Evolutionary conservation across 2,888 invertebrate genomes (phyloP).

Genomic region (Synergus umbraculus): DNA sequence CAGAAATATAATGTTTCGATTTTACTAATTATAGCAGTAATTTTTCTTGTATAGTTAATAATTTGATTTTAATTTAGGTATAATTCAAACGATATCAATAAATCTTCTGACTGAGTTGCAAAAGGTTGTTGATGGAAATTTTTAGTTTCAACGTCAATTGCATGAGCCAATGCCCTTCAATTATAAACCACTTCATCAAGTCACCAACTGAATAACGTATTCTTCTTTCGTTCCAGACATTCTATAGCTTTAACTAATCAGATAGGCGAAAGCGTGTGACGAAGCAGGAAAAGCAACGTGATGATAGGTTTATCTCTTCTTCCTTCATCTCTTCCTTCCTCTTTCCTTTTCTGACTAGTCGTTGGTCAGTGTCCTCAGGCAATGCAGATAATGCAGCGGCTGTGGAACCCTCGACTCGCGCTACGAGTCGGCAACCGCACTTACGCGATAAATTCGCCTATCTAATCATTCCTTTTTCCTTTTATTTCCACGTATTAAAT

Average conservation of each 20-base stretch:
- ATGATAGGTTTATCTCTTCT: slow-evolving; percentile 36
- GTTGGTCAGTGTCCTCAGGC: slow-evolving; percentile 39
- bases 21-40: not conserved
- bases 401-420: slow-evolving; percentile 43
- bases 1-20: not conserved
- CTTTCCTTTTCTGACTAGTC: slow-evolving; percentile 31
- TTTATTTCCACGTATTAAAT: slow-evolving; percentile 1
- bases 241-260: slow-evolving; percentile 25
- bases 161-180: slow-evolving; percentile 19
- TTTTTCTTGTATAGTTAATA: too few species aligned
- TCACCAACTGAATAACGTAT: slow-evolving; percentile 16
- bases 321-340: slow-evolving; percentile 36
- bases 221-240: slow-evolving; percentile 23
- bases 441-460: slow-evolving; percentile 48
- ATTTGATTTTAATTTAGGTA: too few species aligned
- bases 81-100: not conserved
- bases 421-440: slow-evolving; percentile 43
- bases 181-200: slow-evolving; percentile 27
- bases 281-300: slow-evolving; percentile 17
- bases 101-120: not conserved
- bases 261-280: slow-evolving; percentile 30
- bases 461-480: slow-evolving; percentile 32
- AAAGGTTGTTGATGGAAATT: not conserved
- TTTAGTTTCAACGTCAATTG: not conserved
- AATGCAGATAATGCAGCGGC: slow-evolving; percentile 43